Evolutionary conservation across 2,113 vertebrate genomes (phyloP).

Genomic region (Eudyptes chrysolophus): DNA sequence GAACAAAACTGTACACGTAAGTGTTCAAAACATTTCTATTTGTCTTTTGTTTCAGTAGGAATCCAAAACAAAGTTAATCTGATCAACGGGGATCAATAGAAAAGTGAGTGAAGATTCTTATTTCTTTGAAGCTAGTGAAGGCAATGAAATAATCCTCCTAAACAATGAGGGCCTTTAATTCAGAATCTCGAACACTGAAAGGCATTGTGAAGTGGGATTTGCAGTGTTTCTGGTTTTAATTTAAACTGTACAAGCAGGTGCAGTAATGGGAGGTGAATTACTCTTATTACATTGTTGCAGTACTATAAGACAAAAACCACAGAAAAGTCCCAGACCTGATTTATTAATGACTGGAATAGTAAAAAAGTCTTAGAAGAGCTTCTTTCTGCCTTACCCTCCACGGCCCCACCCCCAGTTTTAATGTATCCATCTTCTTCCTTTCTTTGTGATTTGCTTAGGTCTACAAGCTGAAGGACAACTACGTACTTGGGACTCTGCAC

Average conservation of each 20-base stretch:
- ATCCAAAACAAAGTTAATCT: slow-evolving; percentile 82
- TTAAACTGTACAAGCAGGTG: slow-evolving; percentile 88
- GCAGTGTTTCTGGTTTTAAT: slow-evolving; percentile 88
- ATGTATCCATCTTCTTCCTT: neutral
- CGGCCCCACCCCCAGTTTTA: neutral
- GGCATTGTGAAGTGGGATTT: slow-evolving; percentile 89
- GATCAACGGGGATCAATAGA: slow-evolving; percentile 77
- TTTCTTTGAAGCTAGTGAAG: slow-evolving; percentile 78
- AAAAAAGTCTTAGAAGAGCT: neutral
- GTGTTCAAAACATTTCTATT: slow-evolving; percentile 73
- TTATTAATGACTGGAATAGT: neutral
- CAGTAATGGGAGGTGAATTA: slow-evolving; percentile 78
- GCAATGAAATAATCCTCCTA: slow-evolving; percentile 75
- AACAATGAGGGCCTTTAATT: slow-evolving; percentile 82
- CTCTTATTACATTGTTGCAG: slow-evolving; percentile 71
- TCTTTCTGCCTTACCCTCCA: neutral
- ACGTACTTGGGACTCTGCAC: neutral
- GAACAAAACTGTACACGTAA: slow-evolving; percentile 64
- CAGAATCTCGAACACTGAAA: slow-evolving; percentile 71
- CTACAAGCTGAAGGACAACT: neutral
- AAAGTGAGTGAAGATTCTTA: slow-evolving; percentile 74
- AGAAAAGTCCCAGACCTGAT: neutral
- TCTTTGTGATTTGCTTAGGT: neutral
- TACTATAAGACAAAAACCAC: slow-evolving; percentile 8
- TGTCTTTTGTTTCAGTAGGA: slow-evolving; percentile 76